Conservation (phyloP, 1,140 invertebrate genomes). For the Chironomus striatipennis region DNA sequence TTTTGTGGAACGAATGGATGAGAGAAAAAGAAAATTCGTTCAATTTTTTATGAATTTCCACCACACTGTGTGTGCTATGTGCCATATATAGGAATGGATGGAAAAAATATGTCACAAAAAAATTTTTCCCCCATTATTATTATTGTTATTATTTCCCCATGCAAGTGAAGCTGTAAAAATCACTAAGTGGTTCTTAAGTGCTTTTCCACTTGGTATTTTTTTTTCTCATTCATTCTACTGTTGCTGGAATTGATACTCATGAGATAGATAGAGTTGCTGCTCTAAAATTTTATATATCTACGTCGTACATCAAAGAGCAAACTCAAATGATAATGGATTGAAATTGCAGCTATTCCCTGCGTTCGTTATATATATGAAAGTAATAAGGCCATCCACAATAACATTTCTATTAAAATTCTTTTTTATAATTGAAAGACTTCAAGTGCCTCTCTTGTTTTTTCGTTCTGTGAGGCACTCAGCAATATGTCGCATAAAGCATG, state of each 20-base stretch:
- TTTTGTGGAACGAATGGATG: background rate
- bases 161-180: conserved; percentile 18
- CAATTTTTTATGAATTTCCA: background rate
- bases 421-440: background rate
- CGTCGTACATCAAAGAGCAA: background rate
- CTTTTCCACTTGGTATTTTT: conserved; percentile 16
- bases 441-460: background rate
- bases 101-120: background rate
- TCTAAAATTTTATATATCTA: background rate
- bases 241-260: background rate
- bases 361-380: too few species aligned
- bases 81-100: background rate
- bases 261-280: background rate
- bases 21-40: too few species aligned
- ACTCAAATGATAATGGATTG: background rate
- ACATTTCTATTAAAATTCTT: too few species aligned
- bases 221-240: conserved; percentile 1
- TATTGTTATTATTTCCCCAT: background rate
- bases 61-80: background rate
- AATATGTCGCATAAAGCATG: background rate
- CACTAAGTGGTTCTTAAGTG: conserved; percentile 20
- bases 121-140: background rate
- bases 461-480: background rate
- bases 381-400: too few species aligned
- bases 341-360: background rate